Evolutionary conservation across 2,113 vertebrate genomes (phyloP).

Genomic region (Clarias magur): DNA sequence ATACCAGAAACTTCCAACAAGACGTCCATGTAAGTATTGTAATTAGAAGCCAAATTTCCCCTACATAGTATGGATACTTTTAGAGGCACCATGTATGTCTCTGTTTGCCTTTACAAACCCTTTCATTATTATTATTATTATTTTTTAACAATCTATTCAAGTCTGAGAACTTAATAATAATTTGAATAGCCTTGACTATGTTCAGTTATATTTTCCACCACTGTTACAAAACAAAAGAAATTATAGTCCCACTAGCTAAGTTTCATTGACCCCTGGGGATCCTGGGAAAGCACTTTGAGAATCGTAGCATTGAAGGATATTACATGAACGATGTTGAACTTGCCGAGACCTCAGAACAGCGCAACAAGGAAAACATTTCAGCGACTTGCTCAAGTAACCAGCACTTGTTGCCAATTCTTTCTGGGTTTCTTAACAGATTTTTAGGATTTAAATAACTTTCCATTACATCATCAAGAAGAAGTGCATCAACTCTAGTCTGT

Average conservation of each 20-base stretch:
- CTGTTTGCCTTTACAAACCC: too few relatives aligned
- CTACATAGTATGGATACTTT: too few relatives aligned
- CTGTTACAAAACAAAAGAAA: neutral
- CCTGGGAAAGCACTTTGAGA: neutral
- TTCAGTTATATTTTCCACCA: neutral
- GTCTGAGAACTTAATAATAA: neutral
- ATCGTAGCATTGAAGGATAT: neutral
- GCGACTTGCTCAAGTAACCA: neutral
- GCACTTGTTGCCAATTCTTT: slow-evolving; percentile 1
- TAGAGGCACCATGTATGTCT: too few relatives aligned
- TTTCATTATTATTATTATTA: too few relatives aligned
- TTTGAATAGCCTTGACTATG: neutral
- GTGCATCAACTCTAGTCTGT: slow-evolving; percentile 31
- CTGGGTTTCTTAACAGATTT: slow-evolving; percentile 46
- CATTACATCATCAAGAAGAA: slow-evolving; percentile 55
- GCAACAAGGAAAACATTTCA: slow-evolving; percentile 12
- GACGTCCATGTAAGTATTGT: too few relatives aligned
- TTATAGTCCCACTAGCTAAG: neutral
- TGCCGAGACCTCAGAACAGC: neutral
- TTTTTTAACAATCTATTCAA: too few relatives aligned
- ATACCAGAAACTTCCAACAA: too few relatives aligned
- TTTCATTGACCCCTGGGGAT: neutral
- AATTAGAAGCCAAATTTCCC: too few relatives aligned
- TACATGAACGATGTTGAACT: neutral
- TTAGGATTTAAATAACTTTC: slow-evolving; percentile 56